Conservation (phyloP, 2,888 invertebrate genomes). For the Parelbella ahira region DNA sequence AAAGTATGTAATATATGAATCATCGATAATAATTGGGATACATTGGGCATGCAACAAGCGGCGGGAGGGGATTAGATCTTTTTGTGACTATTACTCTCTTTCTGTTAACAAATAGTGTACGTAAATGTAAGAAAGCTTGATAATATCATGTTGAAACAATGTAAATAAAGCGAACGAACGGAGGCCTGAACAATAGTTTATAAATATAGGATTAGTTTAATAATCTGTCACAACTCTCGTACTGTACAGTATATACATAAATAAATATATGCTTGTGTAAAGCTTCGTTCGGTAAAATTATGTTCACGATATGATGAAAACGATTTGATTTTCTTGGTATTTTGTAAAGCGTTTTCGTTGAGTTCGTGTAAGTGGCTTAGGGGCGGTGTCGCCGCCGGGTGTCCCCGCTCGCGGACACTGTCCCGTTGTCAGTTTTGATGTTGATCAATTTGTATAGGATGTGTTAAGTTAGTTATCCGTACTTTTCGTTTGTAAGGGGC, state of each 20-base stretch:
- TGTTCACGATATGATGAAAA: slow-evolving; percentile 56
- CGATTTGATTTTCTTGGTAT: slow-evolving; percentile 43
- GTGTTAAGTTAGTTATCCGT: slow-evolving; percentile 59
- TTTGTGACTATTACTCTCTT: slow-evolving; percentile 40
- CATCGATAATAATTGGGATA: slow-evolving; percentile 33
- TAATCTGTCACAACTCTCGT: slow-evolving; percentile 66
- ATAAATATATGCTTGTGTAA: slow-evolving; percentile 63
- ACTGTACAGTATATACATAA: slow-evolving; percentile 47
- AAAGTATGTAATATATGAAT: slow-evolving; percentile 13
- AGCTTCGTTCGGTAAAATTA: slow-evolving; percentile 56
- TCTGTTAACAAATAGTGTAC: slow-evolving; percentile 17
- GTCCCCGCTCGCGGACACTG: neutral
- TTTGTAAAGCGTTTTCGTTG: slow-evolving; percentile 35
- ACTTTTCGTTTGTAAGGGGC: slow-evolving; percentile 56
- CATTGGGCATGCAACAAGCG: slow-evolving; percentile 50
- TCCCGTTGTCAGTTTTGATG: slow-evolving; percentile 38
- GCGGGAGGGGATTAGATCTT: slow-evolving; percentile 34
- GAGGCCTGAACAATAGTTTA: slow-evolving; percentile 64
- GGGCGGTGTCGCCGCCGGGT: too few relatives aligned
- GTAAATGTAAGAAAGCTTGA: slow-evolving; percentile 42
- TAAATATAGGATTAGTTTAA: slow-evolving; percentile 47
- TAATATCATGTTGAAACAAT: slow-evolving; percentile 35
- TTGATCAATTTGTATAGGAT: slow-evolving; percentile 66
- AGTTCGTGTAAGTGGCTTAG: slow-evolving; percentile 23
- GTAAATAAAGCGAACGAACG: slow-evolving; percentile 69